Evolutionary conservation across 2,888 invertebrate genomes (phyloP), one percentile per base, ranked within the genome.

Genomic region (Polietes domitor): DNA sequence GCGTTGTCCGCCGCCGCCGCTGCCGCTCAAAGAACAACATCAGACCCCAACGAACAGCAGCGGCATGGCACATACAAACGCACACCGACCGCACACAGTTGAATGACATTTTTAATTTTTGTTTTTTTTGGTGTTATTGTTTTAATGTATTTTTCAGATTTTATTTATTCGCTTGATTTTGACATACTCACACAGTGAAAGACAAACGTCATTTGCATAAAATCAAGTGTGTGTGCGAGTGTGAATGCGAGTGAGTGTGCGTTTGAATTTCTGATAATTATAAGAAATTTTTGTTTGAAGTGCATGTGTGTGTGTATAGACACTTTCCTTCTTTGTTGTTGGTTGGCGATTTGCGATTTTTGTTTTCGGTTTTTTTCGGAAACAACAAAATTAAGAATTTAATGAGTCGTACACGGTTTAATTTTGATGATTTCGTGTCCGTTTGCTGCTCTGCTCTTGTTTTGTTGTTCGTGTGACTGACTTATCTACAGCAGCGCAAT

Each of bases 101-200:
- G 65, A 65, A 65, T 65, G 65, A 65, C 65, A 37, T 65, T 65
- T 65, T 65, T 65, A n/a, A 65, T 37, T 58, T 58, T 21, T 26
- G 24, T 9, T 26, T 58, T 58, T n/a, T 50, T 12, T 6, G 19
- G n/a, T 50, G 10, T 47, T 47, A 3, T 47, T 47, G 15, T 47
- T 47, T 53, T 53, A n/a, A 15, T 58, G 58, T 58, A 15, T 24
- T 26, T 58, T 58, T 58, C 10, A 24, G 26, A 24, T 24, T 58
- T 58, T 58, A 26, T 58, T 24, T 58, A 55, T 55, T 21, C 12
- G 55, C 21, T 58, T 58, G 53, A 10, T 21, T 55, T 24, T 58
- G 58, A 58, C 58, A 58, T 15, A 58, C 58, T 58, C 58, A 58
- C 58, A 58, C 26, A 24, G 7, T 21, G 53, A 53, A 50, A 53